Base-by-base conservation (phyloP, 2,797 vertebrate species). In the Enoplosus armatus region DNA sequence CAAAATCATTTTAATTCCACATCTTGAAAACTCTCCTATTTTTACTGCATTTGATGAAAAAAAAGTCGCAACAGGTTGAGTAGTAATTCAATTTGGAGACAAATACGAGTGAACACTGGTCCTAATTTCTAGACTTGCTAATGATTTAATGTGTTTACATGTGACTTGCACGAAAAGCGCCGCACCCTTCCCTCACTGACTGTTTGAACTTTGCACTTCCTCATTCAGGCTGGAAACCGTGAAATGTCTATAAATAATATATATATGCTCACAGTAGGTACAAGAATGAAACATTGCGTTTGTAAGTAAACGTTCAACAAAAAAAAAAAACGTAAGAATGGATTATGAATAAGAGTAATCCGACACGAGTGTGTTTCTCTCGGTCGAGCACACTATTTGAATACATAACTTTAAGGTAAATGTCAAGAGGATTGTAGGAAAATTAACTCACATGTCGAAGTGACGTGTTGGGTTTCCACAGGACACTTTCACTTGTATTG, bases 151-250 rank as follows among this genome's bases (percentile, higher is more conserved):
- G 4, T 6, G n/a, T 41, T n/a, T 35, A 18, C 27, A 31, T 27
- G 2, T n/a, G 2, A 18, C 33, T 41, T 27, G 15, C 2, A 11
- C 8, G 20, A 3, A 6, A 1, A 12, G 16, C 2, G 27, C 61
- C 9, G 9, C 33, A 8, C 33, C 33, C 9, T 35, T 6, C 62
- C 10, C 16, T 67, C 15, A 55, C 12, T 18, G 22, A 18, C 39
- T 48, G 18, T n/a, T 56, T 5, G 59, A 16, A 69, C 50, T 53
- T 24, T 54, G 8, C 39, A 72, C 67, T 76, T 82, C 61, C 55
- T 58, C 29, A 27, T 68, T 68, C 26, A 48, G 27, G 4, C 10
- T 4, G 9, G 14, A 0, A 65, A 60, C 10, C 1, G 8, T 16
- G 2, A 55, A 14, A 55, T 29, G 1, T 27, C 5, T 4, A 51